A percentile compares a stretch with the other conserved stretches of the same genome.
Evolutionary conservation across 2,888 invertebrate genomes (phyloP).

Genomic region (Apamea monoglypha): DNA sequence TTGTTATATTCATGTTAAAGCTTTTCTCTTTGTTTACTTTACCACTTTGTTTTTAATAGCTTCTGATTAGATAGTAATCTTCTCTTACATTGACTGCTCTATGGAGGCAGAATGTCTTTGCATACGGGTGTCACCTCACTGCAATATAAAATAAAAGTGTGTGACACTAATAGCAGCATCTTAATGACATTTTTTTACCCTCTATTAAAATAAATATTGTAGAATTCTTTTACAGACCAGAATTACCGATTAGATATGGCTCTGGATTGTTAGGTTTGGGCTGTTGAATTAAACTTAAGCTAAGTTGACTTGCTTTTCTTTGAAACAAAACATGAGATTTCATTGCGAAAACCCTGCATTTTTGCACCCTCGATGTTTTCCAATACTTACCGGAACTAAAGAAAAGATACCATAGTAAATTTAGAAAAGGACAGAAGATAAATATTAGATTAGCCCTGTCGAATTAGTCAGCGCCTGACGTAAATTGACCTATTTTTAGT

Average conservation of each 20-base stretch:
- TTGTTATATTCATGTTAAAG: constrained; percentile 39
- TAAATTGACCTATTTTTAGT: no score
- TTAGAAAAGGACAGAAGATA: no score
- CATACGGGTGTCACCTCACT: no score
- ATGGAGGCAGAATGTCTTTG: background rate
- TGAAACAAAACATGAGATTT: background rate
- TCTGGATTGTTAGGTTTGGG: background rate
- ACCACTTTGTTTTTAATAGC: constrained; percentile 27
- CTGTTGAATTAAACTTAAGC: background rate
- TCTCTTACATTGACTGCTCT: background rate
- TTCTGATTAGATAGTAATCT: background rate
- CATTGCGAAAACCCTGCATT: background rate
- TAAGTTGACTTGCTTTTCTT: background rate
- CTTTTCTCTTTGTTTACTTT: constrained; percentile 34
- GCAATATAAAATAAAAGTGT: background rate
- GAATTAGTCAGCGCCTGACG: no score
- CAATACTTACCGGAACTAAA: background rate
- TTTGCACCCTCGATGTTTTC: background rate
- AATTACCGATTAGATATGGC: background rate
- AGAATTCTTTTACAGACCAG: background rate
- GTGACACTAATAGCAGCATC: background rate
- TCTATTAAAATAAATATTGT: background rate
- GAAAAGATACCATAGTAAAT: background rate
- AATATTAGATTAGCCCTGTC: no score
- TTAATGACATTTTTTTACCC: background rate